These are phyloP conservation scores for Columba guinea DNA, from an alignment of 2,797 vertebrate species.

Conservation along the genomic window DNA sequence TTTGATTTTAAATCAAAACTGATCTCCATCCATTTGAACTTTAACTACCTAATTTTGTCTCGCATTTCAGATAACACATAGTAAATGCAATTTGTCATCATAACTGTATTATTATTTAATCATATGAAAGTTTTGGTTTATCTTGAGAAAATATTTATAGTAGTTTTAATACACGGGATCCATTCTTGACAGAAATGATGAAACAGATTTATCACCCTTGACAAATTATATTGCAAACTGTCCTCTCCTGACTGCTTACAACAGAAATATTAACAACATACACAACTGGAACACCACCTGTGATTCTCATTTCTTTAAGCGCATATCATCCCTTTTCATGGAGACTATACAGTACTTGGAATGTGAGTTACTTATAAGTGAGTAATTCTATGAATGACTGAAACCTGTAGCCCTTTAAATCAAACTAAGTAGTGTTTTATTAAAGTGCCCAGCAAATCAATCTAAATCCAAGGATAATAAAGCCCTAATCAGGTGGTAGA, in stretches of 20 bases:
- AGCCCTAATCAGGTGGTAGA: constrained; percentile 98
- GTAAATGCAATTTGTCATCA: constrained; percentile 85
- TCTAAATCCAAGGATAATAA: constrained; percentile 99
- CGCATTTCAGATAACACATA: constrained; percentile 70
- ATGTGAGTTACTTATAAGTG: constrained; percentile 79
- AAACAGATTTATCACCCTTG: constrained; percentile 91
- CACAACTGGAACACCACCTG: constrained; percentile 88
- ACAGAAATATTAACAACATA: constrained; percentile 73
- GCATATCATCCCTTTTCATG: constrained; percentile 71
- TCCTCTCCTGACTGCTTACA: constrained; percentile 82
- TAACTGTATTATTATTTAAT: constrained; percentile 82
- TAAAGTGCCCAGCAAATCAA: constrained; percentile 98
- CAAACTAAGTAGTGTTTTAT: constrained; percentile 96
- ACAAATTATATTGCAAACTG: constrained; percentile 84
- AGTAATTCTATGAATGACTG: constrained; percentile 90
- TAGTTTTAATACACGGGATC: constrained; percentile 89
- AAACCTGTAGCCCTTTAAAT: constrained; percentile 97
- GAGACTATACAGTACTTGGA: constrained; percentile 54
- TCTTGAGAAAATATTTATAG: constrained; percentile 91
- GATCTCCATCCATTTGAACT: constrained; percentile 78
- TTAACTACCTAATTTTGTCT: constrained; percentile 77
- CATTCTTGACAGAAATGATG: constrained; percentile 83
- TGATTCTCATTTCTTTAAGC: constrained; percentile 78
- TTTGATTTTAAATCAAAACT: constrained; percentile 78
- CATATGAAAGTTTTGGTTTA: constrained; percentile 84